These are phyloP conservation scores for Myotis yumanensis DNA, from an alignment of 2,113 vertebrate genomes.

Conservation along the genomic window DNA sequence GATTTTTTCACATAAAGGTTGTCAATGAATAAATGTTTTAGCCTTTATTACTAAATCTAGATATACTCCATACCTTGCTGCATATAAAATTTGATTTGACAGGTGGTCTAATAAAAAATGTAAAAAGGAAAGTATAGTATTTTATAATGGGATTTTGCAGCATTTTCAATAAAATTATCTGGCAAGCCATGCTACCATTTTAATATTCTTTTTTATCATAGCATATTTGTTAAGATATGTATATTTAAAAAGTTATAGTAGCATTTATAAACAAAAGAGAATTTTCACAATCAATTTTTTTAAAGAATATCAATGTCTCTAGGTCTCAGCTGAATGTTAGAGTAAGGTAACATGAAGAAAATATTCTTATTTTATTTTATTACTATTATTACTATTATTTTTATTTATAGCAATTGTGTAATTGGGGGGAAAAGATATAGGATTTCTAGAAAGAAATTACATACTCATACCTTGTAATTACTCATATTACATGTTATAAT, in stretches of 20 bases:
- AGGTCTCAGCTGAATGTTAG: background rate
- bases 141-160: background rate
- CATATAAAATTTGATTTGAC: background rate
- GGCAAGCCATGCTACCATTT: background rate
- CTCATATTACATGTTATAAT: no score
- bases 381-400: background rate
- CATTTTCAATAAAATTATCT: background rate
- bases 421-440: background rate
- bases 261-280: background rate
- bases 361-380: background rate
- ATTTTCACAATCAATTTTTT: background rate
- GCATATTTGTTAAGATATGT: background rate
- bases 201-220: background rate
- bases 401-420: background rate
- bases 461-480: no score
- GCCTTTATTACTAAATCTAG: background rate
- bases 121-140: background rate
- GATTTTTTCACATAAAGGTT: background rate
- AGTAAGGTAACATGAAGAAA: background rate
- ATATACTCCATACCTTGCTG: background rate
- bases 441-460: background rate
- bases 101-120: background rate
- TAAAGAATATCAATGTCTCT: background rate
- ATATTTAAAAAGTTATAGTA: background rate
- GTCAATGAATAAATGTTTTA: background rate